Conservation (phyloP, 2,888 invertebrate species). For the Euzophera pinguis region DNA sequence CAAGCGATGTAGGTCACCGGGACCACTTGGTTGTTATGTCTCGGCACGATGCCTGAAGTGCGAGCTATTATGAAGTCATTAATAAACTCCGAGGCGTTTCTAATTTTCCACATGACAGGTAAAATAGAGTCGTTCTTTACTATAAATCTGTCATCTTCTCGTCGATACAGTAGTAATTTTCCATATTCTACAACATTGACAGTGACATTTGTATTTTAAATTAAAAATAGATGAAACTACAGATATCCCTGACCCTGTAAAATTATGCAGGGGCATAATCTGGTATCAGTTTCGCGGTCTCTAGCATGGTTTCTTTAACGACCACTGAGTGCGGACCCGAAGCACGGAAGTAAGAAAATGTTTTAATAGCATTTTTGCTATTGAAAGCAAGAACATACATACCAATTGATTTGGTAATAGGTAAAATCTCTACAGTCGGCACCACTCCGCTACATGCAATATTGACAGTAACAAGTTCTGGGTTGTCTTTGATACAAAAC, state of each 20-base stretch:
- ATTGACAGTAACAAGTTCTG: conserved; percentile 72
- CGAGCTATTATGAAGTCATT: conserved; percentile 70
- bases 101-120: conserved; percentile 77
- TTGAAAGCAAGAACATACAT: conserved; percentile 18
- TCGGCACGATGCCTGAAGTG: conserved; percentile 57
- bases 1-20: conserved; percentile 72
- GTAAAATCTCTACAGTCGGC: conserved; percentile 71
- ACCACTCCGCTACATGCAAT: conserved; percentile 73
- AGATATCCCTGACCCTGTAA: no score
- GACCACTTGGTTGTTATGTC: conserved; percentile 68
- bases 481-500: conserved; percentile 79
- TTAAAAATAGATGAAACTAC: no score
- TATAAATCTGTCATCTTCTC: conserved; percentile 66
- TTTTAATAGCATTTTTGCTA: no score
- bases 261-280: no score
- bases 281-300: no score
- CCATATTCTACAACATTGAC: conserved; percentile 61
- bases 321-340: no score
- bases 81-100: conserved; percentile 52
- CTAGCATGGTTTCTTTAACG: no score
- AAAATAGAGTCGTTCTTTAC: conserved; percentile 79
- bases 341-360: no score
- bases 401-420: conserved; percentile 62
- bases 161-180: conserved; percentile 72
- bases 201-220: neutral